Conservation (phyloP, 2,797 vertebrate genomes). For the Falco novaeseelandiae region DNA sequence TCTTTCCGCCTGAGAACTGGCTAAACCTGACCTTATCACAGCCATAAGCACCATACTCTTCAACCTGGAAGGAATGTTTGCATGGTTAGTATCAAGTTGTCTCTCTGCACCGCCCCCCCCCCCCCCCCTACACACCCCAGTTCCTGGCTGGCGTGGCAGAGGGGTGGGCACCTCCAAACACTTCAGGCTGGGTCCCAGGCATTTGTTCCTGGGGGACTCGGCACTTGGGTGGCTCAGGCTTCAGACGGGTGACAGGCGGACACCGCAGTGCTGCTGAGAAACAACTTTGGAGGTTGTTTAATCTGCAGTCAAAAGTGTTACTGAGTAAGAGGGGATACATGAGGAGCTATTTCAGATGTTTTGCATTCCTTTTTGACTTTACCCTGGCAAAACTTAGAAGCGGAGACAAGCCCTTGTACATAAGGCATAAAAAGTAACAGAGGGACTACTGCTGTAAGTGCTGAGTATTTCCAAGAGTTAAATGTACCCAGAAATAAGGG, state of each 20-base stretch:
- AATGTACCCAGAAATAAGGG: neutral
- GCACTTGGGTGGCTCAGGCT: neutral
- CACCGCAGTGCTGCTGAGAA: fast-evolving
- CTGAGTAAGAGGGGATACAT: neutral
- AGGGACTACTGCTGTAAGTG: neutral
- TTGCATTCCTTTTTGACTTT: neutral
- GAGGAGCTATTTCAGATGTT: neutral
- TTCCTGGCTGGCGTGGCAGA: neutral
- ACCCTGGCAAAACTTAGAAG: neutral
- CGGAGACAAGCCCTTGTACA: neutral
- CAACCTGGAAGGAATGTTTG: neutral
- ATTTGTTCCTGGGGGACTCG: fast-evolving
- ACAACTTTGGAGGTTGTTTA: neutral
- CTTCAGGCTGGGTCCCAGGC: fast-evolving
- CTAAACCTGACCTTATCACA: neutral
- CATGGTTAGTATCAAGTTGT: neutral
- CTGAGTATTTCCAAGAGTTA: neutral
- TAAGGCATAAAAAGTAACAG: neutral
- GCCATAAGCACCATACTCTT: neutral
- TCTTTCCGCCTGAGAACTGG: neutral
- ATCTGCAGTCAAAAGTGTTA: neutral
- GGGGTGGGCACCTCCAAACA: neutral
- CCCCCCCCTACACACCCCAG: too few species aligned
- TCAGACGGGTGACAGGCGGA: fast-evolving
- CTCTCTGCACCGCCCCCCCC: neutral